Percentiles rank a stretch among this genome's conserved stretches.
Evolutionary conservation across 2,797 vertebrate genomes (phyloP).

Genomic region (Halcyon chelicuti): DNA sequence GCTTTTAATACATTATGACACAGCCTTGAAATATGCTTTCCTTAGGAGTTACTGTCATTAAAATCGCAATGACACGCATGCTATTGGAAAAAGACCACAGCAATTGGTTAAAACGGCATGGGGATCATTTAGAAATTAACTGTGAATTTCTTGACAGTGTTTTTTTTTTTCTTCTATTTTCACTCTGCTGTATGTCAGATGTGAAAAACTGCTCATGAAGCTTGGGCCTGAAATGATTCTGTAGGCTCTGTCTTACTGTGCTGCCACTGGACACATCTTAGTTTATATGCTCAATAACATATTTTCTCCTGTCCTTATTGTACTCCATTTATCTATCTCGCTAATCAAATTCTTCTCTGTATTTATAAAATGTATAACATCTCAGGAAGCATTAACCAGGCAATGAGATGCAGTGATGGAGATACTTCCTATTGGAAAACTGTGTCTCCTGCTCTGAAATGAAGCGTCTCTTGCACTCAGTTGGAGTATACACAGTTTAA

Average conservation of each 20-base stretch:
- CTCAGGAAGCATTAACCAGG: neutral
- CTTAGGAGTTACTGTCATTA: neutral
- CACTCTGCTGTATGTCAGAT: neutral
- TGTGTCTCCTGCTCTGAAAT: neutral
- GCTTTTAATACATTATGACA: neutral
- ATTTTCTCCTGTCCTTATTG: neutral
- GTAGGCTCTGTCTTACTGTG: neutral
- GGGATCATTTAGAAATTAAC: neutral
- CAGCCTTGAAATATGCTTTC: neutral
- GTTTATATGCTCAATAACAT: neutral
- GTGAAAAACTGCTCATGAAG: neutral
- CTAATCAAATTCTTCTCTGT: neutral
- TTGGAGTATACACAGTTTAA: neutral
- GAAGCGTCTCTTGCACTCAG: neutral
- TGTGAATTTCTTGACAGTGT: neutral
- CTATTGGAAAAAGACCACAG: neutral
- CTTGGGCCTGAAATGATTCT: neutral
- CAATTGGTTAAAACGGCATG: neutral
- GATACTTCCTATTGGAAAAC: neutral
- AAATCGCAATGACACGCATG: rapidly evolving
- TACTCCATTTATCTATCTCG: neutral
- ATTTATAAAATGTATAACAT: neutral
- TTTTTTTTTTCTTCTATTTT: neutral
- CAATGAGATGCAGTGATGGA: neutral
- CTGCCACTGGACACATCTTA: neutral